These are phyloP conservation scores for Brachionichthys hirsutus DNA, from an alignment of 2,113 vertebrate species.

Conservation along the genomic window DNA sequence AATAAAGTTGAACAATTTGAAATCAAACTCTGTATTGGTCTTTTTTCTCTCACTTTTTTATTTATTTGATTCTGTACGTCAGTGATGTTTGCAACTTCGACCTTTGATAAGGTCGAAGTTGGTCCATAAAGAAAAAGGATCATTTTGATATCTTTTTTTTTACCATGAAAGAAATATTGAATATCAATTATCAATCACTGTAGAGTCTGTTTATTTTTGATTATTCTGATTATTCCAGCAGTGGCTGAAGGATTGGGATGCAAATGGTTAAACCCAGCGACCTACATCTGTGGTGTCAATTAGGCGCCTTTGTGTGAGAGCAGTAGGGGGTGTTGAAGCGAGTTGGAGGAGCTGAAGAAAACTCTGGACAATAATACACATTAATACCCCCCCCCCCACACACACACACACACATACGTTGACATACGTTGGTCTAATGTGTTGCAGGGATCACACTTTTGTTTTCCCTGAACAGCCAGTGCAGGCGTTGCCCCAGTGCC, in stretches of 20 bases:
- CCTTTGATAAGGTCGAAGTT: no score
- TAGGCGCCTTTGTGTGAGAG: slow-evolving; percentile 65
- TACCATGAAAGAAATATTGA: neutral
- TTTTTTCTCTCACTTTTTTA: slow-evolving; percentile 18
- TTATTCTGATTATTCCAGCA: slow-evolving; percentile 41
- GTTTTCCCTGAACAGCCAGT: slow-evolving; percentile 65
- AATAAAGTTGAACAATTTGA: slow-evolving; percentile 58
- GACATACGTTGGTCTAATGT: slow-evolving; percentile 40
- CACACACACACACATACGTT: slow-evolving; percentile 31
- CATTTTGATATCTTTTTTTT: no score
- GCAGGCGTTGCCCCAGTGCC: slow-evolving; percentile 67
- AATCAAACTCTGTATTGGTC: slow-evolving; percentile 22
- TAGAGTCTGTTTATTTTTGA: slow-evolving; percentile 18
- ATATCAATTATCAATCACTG: neutral
- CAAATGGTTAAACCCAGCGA: slow-evolving; percentile 59
- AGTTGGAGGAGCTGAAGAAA: slow-evolving; percentile 70
- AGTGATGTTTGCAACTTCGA: no score
- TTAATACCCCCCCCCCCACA: slow-evolving; percentile 42
- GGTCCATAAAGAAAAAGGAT: no score
- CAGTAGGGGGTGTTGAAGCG: slow-evolving; percentile 62
- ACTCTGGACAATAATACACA: slow-evolving; percentile 64
- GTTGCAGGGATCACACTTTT: slow-evolving; percentile 66
- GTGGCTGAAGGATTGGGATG: slow-evolving; percentile 43
- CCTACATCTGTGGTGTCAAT: slow-evolving; percentile 72
- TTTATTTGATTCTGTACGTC: neutral